phyloP scores from a whole-genome alignment of 2,888 invertebrate species.

The Salpingus planirostris region DNA sequence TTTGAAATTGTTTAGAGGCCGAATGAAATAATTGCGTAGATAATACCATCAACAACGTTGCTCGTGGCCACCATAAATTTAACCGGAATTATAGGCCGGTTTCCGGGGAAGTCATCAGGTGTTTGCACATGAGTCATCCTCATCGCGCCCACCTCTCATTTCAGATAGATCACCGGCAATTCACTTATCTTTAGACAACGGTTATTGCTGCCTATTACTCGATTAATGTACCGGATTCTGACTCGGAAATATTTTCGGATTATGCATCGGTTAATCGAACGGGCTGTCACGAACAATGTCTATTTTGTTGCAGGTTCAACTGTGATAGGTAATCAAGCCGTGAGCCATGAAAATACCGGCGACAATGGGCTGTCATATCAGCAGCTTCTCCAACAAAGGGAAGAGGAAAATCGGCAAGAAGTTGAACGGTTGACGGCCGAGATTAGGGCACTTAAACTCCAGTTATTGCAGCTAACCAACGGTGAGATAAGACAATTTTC shows the following conservation, averaged over 20 bases:
- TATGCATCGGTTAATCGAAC: not conserved
- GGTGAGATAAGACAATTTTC: conserved; percentile 39
- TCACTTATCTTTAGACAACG: too few species aligned
- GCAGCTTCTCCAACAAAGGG: conserved; percentile 48
- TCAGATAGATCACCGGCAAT: not conserved
- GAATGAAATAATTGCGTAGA: conserved; percentile 1
- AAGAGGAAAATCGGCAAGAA: conserved; percentile 53
- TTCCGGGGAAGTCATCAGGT: too few species aligned
- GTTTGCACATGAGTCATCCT: conserved; percentile 18
- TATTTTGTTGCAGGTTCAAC: conserved; percentile 31
- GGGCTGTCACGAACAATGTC: not conserved
- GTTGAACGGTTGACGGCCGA: conserved; percentile 54
- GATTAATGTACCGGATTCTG: too few species aligned
- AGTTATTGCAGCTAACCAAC: conserved; percentile 48
- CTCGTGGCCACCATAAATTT: too few species aligned
- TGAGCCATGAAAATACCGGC: conserved; percentile 12
- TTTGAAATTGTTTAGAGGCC: too few species aligned
- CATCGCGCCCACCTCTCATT: conserved; percentile 8
- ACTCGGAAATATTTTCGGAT: too few species aligned
- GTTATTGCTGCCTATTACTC: too few species aligned
- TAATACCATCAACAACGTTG: too few species aligned
- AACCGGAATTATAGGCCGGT: too few species aligned
- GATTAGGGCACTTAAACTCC: conserved; percentile 51
- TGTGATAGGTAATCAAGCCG: conserved; percentile 20
- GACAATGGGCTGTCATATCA: conserved; percentile 41